phyloP scores from a whole-genome alignment of 2,113 vertebrate species.

The Cichladusa arquata region DNA sequence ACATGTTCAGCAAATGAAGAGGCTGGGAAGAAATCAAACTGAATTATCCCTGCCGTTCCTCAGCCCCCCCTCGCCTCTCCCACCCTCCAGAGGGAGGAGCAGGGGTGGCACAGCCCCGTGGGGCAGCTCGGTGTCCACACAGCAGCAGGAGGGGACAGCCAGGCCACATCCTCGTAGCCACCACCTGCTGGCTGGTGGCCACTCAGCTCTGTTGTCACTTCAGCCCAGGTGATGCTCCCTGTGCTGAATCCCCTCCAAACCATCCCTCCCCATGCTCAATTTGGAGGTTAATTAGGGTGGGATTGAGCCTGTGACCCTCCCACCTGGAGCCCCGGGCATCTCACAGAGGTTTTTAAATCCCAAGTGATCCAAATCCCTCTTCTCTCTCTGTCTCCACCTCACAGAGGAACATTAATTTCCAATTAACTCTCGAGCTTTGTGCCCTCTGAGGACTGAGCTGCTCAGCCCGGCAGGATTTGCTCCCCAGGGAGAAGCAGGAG shows the following conservation, averaged over 20 bases:
- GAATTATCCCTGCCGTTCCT: constrained; percentile 11
- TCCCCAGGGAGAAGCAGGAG: not conserved
- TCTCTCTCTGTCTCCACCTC: not conserved
- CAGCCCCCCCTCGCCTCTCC: not conserved
- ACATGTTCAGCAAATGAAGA: constrained; percentile 37
- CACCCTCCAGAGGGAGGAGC: not conserved
- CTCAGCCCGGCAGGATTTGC: not conserved
- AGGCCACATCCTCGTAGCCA: rapidly evolving
- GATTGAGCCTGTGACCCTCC: not conserved
- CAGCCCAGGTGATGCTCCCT: not conserved
- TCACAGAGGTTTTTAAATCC: not conserved
- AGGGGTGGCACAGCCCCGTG: not conserved
- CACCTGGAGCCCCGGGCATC: not conserved
- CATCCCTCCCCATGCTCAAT: rapidly evolving
- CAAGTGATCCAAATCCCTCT: not conserved
- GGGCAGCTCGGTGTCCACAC: not conserved
- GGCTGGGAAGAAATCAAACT: constrained; percentile 44
- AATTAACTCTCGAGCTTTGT: rapidly evolving
- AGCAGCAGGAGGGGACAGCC: not conserved
- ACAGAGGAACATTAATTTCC: rapidly evolving
- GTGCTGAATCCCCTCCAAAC: not conserved
- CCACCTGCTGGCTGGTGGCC: not conserved
- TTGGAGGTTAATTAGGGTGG: not conserved
- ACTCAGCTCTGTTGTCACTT: rapidly evolving
- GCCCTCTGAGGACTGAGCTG: rapidly evolving